Base-by-base conservation (phyloP, 2,797 vertebrate species). In the Hydrocynus forskahlii region DNA sequence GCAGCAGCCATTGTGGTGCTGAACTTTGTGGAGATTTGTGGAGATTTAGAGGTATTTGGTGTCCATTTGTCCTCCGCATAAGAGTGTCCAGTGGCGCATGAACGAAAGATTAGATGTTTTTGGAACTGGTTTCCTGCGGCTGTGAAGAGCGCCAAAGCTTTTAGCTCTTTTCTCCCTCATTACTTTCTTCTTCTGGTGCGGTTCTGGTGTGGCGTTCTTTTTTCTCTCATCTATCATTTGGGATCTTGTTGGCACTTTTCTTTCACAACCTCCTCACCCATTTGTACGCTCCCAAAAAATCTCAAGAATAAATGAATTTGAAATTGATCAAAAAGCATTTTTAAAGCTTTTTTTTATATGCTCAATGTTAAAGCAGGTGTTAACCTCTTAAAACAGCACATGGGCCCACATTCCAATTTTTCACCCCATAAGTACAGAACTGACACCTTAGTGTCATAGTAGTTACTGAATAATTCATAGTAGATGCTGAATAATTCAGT, bases 101-200 rank as follows among this genome's bases (percentile, higher is more conserved):
- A 72, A 72, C 50, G 70, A 72, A 19, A 54, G 70, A 72, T 55
- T 55, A 72, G 50, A 55, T 55, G 70, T 29, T 72, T 72, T 72
- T 38, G 50, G 70, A 55, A 25, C 45, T 29, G 48, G 50, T 72
- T 72, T 23, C 12, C 10, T 50, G 43, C 12, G 69, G 7, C 50
- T 16, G 43, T 69, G 67, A 69, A 69, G 67, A 43, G 10, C 19
- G 14, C 23, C 16, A 23, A n/a, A 72, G 69, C 48, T 72, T 55
- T 72, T 21, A 48, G 40, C 64, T n/a, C 5, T n/a, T 23, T 21
- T 69, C 43, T 19, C 25, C 7, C 48, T 29, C 35, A 0, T 54
- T 72, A 23, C 50, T 35, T 55, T 72, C 50, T 67, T 19, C 62
- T 35, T 63, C 35, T 29, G 48, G 21, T 23, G 48, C 23, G 14